Conservation (phyloP, 2,113 vertebrate species). For the Salminus brasiliensis region DNA sequence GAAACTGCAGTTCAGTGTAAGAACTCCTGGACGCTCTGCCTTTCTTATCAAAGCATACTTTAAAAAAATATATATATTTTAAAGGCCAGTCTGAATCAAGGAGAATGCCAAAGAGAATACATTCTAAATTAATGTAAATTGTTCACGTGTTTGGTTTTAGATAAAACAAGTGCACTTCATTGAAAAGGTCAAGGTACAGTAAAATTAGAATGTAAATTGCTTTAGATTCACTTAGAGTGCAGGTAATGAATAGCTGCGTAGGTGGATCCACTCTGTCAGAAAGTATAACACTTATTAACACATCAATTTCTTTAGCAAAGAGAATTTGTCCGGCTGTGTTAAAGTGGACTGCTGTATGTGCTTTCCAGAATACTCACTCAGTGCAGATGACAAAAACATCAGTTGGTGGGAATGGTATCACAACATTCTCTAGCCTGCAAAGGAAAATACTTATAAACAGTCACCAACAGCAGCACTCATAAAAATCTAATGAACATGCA, state of each 20-base stretch:
- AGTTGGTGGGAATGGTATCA: slow-evolving; percentile 1
- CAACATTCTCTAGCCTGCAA: not conserved
- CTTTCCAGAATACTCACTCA: not conserved
- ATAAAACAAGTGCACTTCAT: not conserved
- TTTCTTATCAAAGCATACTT: slow-evolving; percentile 10
- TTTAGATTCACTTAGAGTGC: not conserved
- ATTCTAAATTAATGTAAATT: not conserved
- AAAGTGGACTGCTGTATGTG: not conserved
- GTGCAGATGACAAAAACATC: not conserved
- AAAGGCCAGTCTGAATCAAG: not conserved
- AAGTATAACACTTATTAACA: slow-evolving; percentile 9
- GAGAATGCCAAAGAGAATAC: not conserved
- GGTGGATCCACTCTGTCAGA: not conserved
- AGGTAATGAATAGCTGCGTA: not conserved
- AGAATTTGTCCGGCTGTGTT: slow-evolving; percentile 15
- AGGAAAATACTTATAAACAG: not conserved
- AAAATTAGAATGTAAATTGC: slow-evolving; percentile 14
- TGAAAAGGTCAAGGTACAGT: slow-evolving; percentile 2
- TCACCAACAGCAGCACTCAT: slow-evolving; percentile 2
- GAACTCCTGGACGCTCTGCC: not conserved
- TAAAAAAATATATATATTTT: not conserved
- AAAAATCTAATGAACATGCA: slow-evolving; percentile 31
- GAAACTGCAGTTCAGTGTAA: slow-evolving; percentile 12
- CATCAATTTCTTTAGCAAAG: slow-evolving; percentile 12
- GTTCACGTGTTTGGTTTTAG: not conserved